Base-by-base conservation (phyloP, 2,113 vertebrate genomes). In the Halcyon malimbica region DNA sequence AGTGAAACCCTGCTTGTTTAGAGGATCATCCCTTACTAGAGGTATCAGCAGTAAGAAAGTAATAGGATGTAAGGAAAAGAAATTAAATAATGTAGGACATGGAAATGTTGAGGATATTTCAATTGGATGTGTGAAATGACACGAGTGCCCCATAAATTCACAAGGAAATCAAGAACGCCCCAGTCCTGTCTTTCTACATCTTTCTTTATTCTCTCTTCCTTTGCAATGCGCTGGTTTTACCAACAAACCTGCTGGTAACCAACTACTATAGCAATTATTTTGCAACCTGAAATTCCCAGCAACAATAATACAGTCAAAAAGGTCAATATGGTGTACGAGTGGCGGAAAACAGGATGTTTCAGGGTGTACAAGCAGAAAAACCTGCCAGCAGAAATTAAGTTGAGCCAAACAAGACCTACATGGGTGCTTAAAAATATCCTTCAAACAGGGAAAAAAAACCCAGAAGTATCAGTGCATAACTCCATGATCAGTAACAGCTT, bases 251-350 rank as follows among this genome's bases (percentile, higher is more conserved):
- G 19, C 9, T 19, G 50, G 64, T 20, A 87, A 20, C 24, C 51
- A 81, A 9, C 6, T 37, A 4, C 21, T 41, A 25, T 10, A 59
- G 64, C 37, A 75, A 78, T 44, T 29, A 13, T 21, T 57, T 37
- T 54, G 56, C 65, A 39, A 24, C 13, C 31, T 41, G 28, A 71
- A 76, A 37, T 13, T 31, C 35, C 6, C 39, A 13, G 28, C 13
- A 67, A 53, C 26, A 65, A 3, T 1, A 37, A 13, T 13, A 3
- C 11, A 16, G 20, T 1, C 20, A 35, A 9, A 81, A 67, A 69
- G 18, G 16, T 29, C 48, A 21, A 0, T 2, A 41, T 5, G 39
- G 46, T 6, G 1, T 5, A 26, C 1, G 16, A 85, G 16, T 1
- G 37, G 44, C 2, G 79, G 21, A 25, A 68, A 70, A 65, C 17